Percentiles rank a stretch among this genome's conserved stretches.
Evolutionary conservation across 2,888 invertebrate genomes (phyloP).

Genomic region (Therioaphis trifolii): DNA sequence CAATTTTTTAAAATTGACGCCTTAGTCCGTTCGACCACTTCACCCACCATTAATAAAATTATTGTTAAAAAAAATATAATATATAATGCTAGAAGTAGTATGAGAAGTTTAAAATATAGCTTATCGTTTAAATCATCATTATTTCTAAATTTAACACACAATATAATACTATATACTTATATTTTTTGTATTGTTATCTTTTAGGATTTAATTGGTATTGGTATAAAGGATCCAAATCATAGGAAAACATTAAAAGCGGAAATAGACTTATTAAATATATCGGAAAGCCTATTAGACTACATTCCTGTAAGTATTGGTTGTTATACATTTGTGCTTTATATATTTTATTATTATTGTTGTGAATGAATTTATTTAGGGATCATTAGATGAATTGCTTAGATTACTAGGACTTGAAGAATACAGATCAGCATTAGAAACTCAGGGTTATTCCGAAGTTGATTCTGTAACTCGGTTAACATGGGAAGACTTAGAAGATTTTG

Average conservation of each 20-base stretch:
- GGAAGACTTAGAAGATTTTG: conserved; percentile 99
- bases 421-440: conserved; percentile 86
- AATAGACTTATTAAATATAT: conserved; percentile 92
- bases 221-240: conserved; percentile 96
- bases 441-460: conserved; percentile 93
- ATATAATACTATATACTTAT: too few species aligned
- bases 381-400: conserved; percentile 94
- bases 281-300: conserved; percentile 94
- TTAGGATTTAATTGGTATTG: conserved; percentile 75
- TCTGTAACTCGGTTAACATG: conserved; percentile 95
- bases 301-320: conserved; percentile 78
- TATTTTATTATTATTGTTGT: conserved; percentile 14
- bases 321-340: neutral
- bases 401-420: conserved; percentile 93
- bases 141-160: too few species aligned
- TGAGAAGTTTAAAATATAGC: too few species aligned
- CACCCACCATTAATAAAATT: too few species aligned
- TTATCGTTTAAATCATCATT: too few species aligned
- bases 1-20: too few species aligned
- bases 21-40: too few species aligned
- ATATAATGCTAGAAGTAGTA: too few species aligned
- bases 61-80: too few species aligned
- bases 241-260: conserved; percentile 95
- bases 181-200: too few species aligned
- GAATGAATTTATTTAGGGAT: conserved; percentile 77